phyloP scores from a whole-genome alignment of 2,888 invertebrate genomes.

The Calameuta filiformis region DNA sequence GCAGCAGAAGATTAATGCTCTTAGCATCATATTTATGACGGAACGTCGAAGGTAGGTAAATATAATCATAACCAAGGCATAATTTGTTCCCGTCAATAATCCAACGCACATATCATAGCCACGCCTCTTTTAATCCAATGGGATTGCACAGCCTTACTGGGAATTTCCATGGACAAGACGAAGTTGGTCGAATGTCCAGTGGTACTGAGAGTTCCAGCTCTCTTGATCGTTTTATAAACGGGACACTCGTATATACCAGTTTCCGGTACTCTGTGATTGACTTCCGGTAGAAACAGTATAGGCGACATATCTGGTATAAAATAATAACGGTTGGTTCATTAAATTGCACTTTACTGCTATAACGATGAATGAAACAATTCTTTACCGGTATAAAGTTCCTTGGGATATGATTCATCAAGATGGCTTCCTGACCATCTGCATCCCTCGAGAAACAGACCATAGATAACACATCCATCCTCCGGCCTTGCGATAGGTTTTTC shows the following conservation, averaged over 20 bases:
- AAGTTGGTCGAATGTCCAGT: slow-evolving; percentile 79
- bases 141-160: slow-evolving; percentile 68
- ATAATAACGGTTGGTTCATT: neutral
- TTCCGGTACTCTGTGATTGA: slow-evolving; percentile 68
- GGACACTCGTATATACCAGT: slow-evolving; percentile 71
- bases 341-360: neutral
- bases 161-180: slow-evolving; percentile 73
- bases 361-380: neutral
- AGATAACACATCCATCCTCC: slow-evolving; percentile 74
- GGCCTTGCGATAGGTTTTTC: slow-evolving; percentile 67
- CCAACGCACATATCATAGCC: slow-evolving; percentile 70
- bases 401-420: slow-evolving; percentile 73
- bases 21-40: neutral
- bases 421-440: slow-evolving; percentile 76
- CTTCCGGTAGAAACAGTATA: slow-evolving; percentile 77
- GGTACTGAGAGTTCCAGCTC: slow-evolving; percentile 75
- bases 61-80: neutral
- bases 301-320: slow-evolving; percentile 73
- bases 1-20: neutral
- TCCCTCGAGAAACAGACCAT: slow-evolving; percentile 80
- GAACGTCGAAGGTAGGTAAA: slow-evolving; percentile 1
- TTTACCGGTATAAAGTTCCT: slow-evolving; percentile 77
- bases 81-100: slow-evolving; percentile 61
- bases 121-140: slow-evolving; percentile 76
- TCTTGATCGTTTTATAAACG: slow-evolving; percentile 74